Conservation (phyloP, 2,888 invertebrate genomes). For the Apotomis turbidana region DNA sequence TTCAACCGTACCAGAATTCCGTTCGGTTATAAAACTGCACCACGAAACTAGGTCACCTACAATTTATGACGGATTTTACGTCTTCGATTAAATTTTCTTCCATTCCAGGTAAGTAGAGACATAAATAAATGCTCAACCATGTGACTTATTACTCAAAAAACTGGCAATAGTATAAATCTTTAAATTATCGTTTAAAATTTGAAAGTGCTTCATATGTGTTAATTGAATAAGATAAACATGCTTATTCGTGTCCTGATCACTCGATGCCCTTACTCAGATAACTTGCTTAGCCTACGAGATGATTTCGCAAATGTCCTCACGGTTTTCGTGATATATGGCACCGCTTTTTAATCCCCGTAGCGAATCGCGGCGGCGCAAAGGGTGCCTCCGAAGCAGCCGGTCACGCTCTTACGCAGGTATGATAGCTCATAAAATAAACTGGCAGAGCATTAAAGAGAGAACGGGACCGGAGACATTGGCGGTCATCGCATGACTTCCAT, state of each 20-base stretch:
- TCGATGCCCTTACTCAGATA: slow-evolving; percentile 25
- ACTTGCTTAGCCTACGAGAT: slow-evolving; percentile 25
- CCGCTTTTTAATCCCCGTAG: slow-evolving; percentile 56
- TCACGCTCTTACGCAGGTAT: slow-evolving; percentile 57
- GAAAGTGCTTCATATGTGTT: not conserved
- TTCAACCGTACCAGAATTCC: slow-evolving; percentile 31
- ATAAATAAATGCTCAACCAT: not conserved
- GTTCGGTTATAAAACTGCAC: slow-evolving; percentile 46
- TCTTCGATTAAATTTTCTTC: not conserved
- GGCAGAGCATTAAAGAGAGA: slow-evolving; percentile 47
- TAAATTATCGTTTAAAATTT: no score
- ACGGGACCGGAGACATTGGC: slow-evolving; percentile 21
- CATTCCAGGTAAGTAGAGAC: not conserved
- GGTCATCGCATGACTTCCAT: slow-evolving; percentile 27
- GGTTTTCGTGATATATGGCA: slow-evolving; percentile 46
- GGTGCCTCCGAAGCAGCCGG: slow-evolving; percentile 52
- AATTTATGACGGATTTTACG: slow-evolving; percentile 4
- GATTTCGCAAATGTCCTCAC: slow-evolving; percentile 43
- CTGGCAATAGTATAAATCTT: no score
- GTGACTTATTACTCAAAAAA: not conserved
- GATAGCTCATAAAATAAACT: slow-evolving; percentile 52
- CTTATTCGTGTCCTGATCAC: slow-evolving; percentile 20
- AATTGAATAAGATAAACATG: slow-evolving; percentile 20
- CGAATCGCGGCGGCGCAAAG: slow-evolving; percentile 60
- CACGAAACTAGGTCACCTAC: slow-evolving; percentile 26